phyloP scores from a whole-genome alignment of 2,797 vertebrate species.

The Astyanax mexicanus region DNA sequence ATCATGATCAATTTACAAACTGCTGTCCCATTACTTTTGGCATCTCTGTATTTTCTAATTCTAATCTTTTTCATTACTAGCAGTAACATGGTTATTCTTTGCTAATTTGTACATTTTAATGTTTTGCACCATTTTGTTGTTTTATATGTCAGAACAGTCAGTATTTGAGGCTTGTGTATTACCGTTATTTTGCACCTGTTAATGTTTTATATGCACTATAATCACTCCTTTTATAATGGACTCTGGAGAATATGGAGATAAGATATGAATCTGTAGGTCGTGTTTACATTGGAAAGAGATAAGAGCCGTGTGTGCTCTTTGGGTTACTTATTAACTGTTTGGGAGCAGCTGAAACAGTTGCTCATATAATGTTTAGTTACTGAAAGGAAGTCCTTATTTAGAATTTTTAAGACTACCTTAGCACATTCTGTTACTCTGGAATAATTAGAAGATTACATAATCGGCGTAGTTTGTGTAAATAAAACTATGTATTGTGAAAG shows the following conservation, averaged over 20 bases:
- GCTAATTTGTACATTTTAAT: background rate
- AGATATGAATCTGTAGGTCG: constrained; percentile 2
- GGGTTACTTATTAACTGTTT: background rate
- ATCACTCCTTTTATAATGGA: background rate
- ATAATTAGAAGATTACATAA: background rate
- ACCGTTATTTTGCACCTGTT: background rate
- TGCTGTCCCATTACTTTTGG: too few relatives aligned
- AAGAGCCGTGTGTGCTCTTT: background rate
- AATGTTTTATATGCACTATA: background rate
- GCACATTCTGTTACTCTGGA: background rate
- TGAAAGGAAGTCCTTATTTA: background rate
- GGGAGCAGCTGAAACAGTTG: background rate
- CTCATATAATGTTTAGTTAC: background rate
- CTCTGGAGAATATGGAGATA: background rate
- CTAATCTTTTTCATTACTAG: background rate
- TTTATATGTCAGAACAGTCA: background rate
- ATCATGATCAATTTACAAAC: too few relatives aligned
- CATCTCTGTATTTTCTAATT: too few relatives aligned
- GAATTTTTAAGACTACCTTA: background rate
- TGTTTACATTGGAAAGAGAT: constrained; percentile 25
- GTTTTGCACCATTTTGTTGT: background rate
- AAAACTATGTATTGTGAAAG: background rate
- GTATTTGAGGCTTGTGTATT: background rate
- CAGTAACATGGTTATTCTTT: background rate
- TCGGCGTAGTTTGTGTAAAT: background rate